These are phyloP conservation scores for Drosophila fuyamai DNA, from an alignment of 1,140 invertebrate genomes.

Conservation along the genomic window DNA sequence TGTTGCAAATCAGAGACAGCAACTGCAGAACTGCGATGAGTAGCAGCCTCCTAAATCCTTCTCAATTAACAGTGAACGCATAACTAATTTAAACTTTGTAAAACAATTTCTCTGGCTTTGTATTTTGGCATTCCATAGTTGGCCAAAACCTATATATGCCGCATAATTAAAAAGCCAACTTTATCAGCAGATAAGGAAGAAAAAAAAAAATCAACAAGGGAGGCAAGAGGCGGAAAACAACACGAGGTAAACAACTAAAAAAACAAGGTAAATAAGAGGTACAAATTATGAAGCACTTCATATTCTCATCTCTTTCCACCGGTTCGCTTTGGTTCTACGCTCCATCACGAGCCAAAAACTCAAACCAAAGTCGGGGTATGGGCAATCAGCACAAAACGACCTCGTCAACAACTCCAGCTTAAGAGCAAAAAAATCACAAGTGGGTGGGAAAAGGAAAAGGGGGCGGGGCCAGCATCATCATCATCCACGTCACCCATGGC, in stretches of 20 bases:
- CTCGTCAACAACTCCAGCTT: constrained; percentile 74
- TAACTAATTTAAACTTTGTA: constrained; percentile 14
- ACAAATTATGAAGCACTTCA: constrained; percentile 79
- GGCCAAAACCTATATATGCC: constrained; percentile 41
- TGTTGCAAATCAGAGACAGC: constrained; percentile 17
- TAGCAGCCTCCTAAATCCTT: background rate
- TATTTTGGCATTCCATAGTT: constrained; percentile 37
- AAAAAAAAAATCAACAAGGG: constrained; percentile 15
- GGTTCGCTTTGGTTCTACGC: background rate
- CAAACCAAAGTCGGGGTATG: constrained; percentile 61
- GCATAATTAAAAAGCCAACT: constrained; percentile 77
- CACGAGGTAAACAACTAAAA: constrained; percentile 59
- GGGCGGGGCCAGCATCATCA: constrained; percentile 19
- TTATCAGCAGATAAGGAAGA: constrained; percentile 63
- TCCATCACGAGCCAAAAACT: constrained; percentile 35
- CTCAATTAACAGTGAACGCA: constrained; percentile 1
- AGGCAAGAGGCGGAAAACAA: constrained; percentile 23
- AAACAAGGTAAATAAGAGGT: constrained; percentile 77
- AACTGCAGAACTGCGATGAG: background rate
- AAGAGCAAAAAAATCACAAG: constrained; percentile 75
- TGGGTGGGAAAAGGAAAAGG: constrained; percentile 19
- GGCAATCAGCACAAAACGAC: constrained; percentile 81
- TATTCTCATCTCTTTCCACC: constrained; percentile 40
- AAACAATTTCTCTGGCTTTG: constrained; percentile 37
- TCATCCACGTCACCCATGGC: constrained; percentile 72